phyloP scores from a whole-genome alignment of 1,140 invertebrate genomes.

The Halotydeus destructor region DNA sequence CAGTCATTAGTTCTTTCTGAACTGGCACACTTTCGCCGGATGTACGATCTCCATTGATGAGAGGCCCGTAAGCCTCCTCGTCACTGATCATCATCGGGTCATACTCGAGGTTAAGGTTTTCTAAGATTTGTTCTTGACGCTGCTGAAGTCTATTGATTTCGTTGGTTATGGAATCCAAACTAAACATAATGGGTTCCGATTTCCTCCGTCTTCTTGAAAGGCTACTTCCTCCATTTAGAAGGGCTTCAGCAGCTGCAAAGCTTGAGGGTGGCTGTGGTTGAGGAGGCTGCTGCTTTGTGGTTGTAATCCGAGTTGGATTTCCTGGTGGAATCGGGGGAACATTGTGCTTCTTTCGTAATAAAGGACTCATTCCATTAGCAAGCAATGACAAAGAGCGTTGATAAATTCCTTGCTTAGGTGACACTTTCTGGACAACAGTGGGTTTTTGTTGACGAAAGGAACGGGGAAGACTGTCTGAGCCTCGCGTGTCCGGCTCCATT shows the following conservation, averaged over 20 bases:
- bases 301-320: neutral
- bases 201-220: conserved; percentile 11
- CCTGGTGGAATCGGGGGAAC: too few relatives aligned
- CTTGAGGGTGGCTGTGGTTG: conserved; percentile 4
- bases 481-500: conserved; percentile 16
- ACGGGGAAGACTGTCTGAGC: conserved; percentile 10
- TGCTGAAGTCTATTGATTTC: conserved; percentile 54
- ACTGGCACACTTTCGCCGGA: neutral
- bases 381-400: conserved; percentile 12
- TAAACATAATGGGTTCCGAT: conserved; percentile 15
- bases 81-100: conserved; percentile 43
- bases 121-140: conserved; percentile 51
- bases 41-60: conserved; percentile 38
- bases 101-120: conserved; percentile 59
- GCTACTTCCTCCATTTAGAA: neutral
- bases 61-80: neutral
- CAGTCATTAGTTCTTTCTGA: neutral
- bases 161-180: conserved; percentile 23
- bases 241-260: neutral
- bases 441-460: conserved; percentile 2
- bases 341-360: conserved; percentile 13
- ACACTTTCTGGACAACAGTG: neutral
- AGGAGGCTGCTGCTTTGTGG: neutral
- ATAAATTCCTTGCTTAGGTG: conserved; percentile 14
- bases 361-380: conserved; percentile 13